Evolutionary conservation across 2,113 vertebrate genomes (phyloP).

Genomic region (Numida meleagris): DNA sequence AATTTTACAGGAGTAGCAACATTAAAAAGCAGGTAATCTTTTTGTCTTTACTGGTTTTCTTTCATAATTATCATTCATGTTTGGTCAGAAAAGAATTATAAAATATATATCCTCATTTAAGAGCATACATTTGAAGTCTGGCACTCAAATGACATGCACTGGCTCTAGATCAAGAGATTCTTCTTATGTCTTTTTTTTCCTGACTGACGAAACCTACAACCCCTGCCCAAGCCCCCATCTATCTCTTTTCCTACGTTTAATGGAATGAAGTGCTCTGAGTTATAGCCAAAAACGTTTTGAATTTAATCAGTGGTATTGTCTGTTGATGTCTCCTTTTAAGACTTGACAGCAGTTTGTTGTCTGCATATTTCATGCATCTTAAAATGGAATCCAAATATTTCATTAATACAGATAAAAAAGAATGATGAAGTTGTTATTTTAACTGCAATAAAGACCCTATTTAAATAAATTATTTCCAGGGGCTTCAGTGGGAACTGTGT

Average conservation of each 20-base stretch:
- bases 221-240: neutral
- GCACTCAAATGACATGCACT: neutral
- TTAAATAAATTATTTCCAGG: neutral
- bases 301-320: neutral
- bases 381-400: neutral
- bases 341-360: neutral
- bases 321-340: neutral
- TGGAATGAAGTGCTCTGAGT: neutral
- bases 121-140: neutral
- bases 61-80: neutral
- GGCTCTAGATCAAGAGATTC: constrained; percentile 24
- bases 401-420: neutral
- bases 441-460: neutral
- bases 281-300: constrained; percentile 9
- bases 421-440: neutral
- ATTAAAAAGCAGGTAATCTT: neutral
- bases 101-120: neutral
- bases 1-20: neutral
- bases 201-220: neutral
- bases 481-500: neutral
- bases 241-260: neutral
- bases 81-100: neutral
- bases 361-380: neutral
- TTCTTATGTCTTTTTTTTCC: neutral
- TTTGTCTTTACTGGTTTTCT: neutral